Evolutionary conservation across 1,140 invertebrate genomes (phyloP), one percentile per base, ranked within the genome.

Genomic region (Pectinophora gossypiella): DNA sequence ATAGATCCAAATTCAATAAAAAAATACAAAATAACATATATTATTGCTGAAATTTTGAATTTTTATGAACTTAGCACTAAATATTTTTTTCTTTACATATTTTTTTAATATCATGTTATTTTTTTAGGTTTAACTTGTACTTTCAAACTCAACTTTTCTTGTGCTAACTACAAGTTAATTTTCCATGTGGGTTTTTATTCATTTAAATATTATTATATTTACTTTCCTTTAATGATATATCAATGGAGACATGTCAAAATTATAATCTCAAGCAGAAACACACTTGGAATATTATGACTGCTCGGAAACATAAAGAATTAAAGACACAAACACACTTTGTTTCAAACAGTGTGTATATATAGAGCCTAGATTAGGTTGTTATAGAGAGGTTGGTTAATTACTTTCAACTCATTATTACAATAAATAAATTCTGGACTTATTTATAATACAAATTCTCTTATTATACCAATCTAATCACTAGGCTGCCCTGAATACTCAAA

Each of bases 391-490:
- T 32, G n/a, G 9, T 32, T 32, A 32, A 40, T 40, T n/a, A 40
- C n/a, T 40, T 40, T 15, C 16, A 40, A 27, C 3, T 40, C 13
- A 40, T 40, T 40, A 10, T 7, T 15, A 40, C 45, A 50, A 59
- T 56, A 51, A 55, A 54, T 56, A 61, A 50, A 56, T 54, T 53
- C 48, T 38, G 27, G 22, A 40, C 51, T 59, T 61, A 47, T 58
- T 59, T 58, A 52, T 50, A 56, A 54, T 56, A 56, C 43, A 67
- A 59, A 44, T 50, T 48, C 53, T 56, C 56, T 62, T 64, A 59
- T 52, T 64, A 72, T 61, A 68, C 40, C 64, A 72, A 72, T 63
- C 55, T 61, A 67, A 70, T 68, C 64, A 60, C 49, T 61, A 61
- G 58, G 61, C 55, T 53, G 48, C n/a, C n/a, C n/a, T 16, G 12